Percentiles rank a stretch among this genome's conserved stretches.
phyloP scores from a whole-genome alignment of 2,888 invertebrate genomes.

The Calliphora vomitoria region DNA sequence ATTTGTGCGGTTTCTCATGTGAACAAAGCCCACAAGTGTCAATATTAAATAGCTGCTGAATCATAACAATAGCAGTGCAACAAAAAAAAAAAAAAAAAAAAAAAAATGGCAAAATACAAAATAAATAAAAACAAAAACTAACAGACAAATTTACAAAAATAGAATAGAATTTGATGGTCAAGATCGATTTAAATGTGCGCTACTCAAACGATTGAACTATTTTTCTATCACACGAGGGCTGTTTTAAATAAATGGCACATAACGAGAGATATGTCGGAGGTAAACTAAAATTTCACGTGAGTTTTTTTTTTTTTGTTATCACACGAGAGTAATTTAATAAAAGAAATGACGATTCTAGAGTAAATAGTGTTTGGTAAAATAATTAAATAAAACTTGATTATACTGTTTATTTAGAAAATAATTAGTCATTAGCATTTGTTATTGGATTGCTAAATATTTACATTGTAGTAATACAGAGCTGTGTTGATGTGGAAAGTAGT shows the following conservation, averaged over 20 bases:
- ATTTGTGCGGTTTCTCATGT: slow-evolving; percentile 15
- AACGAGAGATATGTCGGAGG: background rate
- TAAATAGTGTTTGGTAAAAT: background rate
- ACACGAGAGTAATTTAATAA: background rate
- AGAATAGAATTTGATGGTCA: slow-evolving; percentile 34
- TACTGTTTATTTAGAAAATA: background rate
- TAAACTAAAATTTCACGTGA: background rate
- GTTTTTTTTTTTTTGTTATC: background rate
- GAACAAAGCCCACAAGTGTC: slow-evolving; percentile 41
- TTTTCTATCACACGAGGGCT: background rate
- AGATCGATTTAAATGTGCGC: slow-evolving; percentile 8
- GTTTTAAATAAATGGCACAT: background rate
- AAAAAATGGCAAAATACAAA: background rate
- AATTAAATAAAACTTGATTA: background rate
- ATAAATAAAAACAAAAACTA: slow-evolving; percentile 20
- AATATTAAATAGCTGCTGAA: slow-evolving; percentile 48
- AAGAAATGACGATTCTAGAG: no score
- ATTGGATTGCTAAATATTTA: background rate
- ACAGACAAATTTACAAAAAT: slow-evolving; percentile 4
- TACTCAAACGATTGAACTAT: background rate
- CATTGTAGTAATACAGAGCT: background rate
- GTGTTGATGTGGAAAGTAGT: no score
- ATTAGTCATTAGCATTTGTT: background rate
- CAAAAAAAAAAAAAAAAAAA: background rate
- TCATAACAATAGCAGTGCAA: slow-evolving; percentile 39